Evolutionary conservation across 2,113 vertebrate genomes (phyloP).

Genomic region (Forbesichthys agassizii): DNA sequence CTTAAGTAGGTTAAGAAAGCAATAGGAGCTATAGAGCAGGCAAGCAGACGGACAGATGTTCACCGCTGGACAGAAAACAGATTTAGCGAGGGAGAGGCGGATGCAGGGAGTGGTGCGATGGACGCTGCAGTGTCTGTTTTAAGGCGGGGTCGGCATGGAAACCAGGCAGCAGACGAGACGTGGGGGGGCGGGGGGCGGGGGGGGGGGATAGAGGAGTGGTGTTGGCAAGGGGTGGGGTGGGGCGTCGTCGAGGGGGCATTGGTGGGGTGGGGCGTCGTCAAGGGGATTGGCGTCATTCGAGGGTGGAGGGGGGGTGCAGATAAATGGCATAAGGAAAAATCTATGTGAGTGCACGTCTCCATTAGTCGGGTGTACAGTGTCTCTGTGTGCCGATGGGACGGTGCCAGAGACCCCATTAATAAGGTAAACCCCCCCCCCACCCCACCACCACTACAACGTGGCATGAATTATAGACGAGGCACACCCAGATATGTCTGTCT

Average conservation of each 20-base stretch:
- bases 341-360: slow-evolving; percentile 71
- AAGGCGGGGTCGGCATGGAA: background rate
- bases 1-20: no score
- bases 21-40: no score
- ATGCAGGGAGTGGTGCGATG: no score
- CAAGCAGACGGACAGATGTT: no score
- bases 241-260: slow-evolving; percentile 2
- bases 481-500: slow-evolving; percentile 12
- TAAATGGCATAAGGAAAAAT: slow-evolving; percentile 69
- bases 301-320: background rate
- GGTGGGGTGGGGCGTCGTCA: background rate
- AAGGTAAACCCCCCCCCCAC: slow-evolving; percentile 40
- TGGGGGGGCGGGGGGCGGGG: slow-evolving; percentile 2
- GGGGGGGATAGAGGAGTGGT: slow-evolving; percentile 7
- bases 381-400: slow-evolving; percentile 52
- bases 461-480: slow-evolving; percentile 77
- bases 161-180: slow-evolving; percentile 1
- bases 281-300: background rate
- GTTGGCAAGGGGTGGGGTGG: background rate
- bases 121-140: no score
- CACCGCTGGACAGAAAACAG: no score
- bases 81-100: no score
- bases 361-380: slow-evolving; percentile 70
- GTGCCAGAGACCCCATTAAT: slow-evolving; percentile 69
- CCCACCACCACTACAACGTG: slow-evolving; percentile 12